These are phyloP conservation scores for Synergus gifuensis DNA, from an alignment of 2,888 invertebrate genomes.

Conservation along the genomic window DNA sequence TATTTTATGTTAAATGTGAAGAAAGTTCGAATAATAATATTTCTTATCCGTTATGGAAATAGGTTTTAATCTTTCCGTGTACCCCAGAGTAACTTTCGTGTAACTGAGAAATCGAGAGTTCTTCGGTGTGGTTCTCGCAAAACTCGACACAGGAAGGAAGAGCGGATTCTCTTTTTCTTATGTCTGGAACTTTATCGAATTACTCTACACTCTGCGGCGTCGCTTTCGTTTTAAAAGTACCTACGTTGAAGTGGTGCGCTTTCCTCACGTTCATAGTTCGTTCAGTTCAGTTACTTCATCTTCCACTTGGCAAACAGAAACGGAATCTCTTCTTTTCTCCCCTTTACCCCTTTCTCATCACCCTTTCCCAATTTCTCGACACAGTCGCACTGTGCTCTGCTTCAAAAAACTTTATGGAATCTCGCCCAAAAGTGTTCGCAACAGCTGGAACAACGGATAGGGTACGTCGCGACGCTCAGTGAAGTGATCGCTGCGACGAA, in stretches of 20 bases:
- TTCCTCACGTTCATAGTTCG: constrained; percentile 48
- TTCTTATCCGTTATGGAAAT: not conserved
- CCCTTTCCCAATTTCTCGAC: constrained; percentile 17
- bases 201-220: constrained; percentile 49
- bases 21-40: not conserved
- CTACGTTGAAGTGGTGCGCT: constrained; percentile 44
- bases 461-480: constrained; percentile 25
- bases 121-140: constrained; percentile 47
- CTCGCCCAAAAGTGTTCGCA: constrained; percentile 60
- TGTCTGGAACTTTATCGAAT: constrained; percentile 57
- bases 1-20: no score
- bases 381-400: constrained; percentile 35
- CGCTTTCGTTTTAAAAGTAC: constrained; percentile 43
- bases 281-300: constrained; percentile 51
- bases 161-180: constrained; percentile 54
- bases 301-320: constrained; percentile 56
- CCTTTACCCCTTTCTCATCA: constrained; percentile 42
- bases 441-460: constrained; percentile 62
- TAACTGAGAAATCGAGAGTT: constrained; percentile 55
- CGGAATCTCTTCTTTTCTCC: constrained; percentile 46
- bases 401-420: constrained; percentile 63
- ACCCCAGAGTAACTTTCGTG: constrained; percentile 9
- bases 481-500: constrained; percentile 18
- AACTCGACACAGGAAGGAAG: constrained; percentile 51
- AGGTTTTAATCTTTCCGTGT: not conserved